These are phyloP conservation scores for Alectoris magna DNA, from an alignment of 2,797 vertebrate species.

Conservation along the genomic window DNA sequence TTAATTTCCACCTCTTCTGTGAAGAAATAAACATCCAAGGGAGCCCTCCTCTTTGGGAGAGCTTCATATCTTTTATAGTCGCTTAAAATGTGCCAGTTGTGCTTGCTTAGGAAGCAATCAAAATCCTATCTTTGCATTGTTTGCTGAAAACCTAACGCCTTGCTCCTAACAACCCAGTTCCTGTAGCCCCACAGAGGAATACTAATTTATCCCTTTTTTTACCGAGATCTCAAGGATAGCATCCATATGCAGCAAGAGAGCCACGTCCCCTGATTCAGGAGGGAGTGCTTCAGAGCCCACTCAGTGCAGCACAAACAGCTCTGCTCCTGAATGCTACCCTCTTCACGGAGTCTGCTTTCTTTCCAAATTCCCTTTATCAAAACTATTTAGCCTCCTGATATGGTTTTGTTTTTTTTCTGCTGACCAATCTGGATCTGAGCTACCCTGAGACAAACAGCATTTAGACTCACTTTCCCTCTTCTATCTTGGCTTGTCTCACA, in stretches of 20 bases:
- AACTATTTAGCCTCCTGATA: constrained; percentile 3
- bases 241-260: fast-evolving
- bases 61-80: neutral
- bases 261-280: neutral
- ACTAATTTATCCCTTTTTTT: constrained; percentile 7
- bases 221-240: neutral
- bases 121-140: constrained; percentile 14
- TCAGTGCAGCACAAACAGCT: neutral
- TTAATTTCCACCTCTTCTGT: constrained; percentile 1
- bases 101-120: constrained; percentile 6
- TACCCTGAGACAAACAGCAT: neutral
- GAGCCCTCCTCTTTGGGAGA: neutral
- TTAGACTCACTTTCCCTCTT: neutral
- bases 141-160: neutral
- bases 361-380: constrained; percentile 32
- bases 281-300: neutral
- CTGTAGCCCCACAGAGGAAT: neutral
- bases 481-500: constrained; percentile 12
- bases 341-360: fast-evolving
- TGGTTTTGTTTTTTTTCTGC: neutral
- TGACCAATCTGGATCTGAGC: constrained; percentile 23
- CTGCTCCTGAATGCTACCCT: neutral
- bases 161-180: neutral
- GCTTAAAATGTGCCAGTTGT: neutral
- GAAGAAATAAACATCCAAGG: constrained; percentile 29